These are phyloP conservation scores for Caenorhabditis uteleia DNA, from an alignment of 2,888 invertebrate genomes.

Conservation along the genomic window DNA sequence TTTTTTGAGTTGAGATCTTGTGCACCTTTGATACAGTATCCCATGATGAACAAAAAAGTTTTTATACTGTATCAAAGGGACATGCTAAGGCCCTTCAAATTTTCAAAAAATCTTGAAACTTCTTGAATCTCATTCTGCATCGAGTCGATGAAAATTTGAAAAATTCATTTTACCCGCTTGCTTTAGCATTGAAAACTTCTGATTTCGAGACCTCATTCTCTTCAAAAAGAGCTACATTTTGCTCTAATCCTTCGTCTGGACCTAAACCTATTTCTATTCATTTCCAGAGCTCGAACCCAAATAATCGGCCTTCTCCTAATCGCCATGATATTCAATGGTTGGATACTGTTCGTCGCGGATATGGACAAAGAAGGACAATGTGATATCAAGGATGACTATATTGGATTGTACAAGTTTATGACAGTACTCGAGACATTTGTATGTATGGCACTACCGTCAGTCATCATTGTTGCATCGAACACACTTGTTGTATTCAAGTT, in stretches of 20 bases:
- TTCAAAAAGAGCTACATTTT: no score
- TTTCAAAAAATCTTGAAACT: no score
- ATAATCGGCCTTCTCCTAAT: constrained; percentile 51
- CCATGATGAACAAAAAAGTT: no score
- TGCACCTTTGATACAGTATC: not conserved
- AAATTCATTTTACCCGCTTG: not conserved
- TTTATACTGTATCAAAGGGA: no score
- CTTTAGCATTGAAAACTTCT: no score
- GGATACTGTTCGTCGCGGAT: constrained; percentile 64
- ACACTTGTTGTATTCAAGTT: constrained; percentile 62
- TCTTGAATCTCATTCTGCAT: no score
- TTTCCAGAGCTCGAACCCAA: constrained; percentile 55
- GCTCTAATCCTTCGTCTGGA: no score
- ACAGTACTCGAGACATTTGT: constrained; percentile 54
- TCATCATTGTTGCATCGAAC: constrained; percentile 61
- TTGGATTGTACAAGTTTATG: constrained; percentile 56
- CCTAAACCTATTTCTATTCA: no score
- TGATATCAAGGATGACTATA: constrained; percentile 58
- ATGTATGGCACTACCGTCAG: constrained; percentile 60
- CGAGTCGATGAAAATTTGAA: no score
- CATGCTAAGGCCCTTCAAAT: no score
- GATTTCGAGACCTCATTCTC: no score
- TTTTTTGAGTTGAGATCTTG: not conserved
- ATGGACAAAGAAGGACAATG: constrained; percentile 52
- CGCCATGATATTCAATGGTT: constrained; percentile 59